Conservation (phyloP, 2,888 invertebrate genomes). For the Alsophila aescularia region DNA sequence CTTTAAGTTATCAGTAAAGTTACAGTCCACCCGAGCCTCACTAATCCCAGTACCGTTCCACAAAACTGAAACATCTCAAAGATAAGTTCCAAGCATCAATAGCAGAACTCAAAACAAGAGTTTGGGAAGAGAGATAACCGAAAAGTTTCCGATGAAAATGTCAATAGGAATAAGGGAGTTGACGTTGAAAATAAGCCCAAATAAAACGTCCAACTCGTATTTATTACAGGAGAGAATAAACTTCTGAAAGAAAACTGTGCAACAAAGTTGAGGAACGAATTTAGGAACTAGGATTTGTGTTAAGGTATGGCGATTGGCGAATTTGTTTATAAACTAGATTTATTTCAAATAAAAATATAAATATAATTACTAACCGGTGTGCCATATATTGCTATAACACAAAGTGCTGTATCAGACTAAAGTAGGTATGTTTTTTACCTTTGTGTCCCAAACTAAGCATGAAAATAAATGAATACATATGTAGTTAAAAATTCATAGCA, state of each 20-base stretch:
- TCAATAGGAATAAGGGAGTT: constrained; percentile 43
- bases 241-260: constrained; percentile 18
- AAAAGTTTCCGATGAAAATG: constrained; percentile 38
- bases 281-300: constrained; percentile 8
- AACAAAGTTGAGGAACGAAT: constrained; percentile 17
- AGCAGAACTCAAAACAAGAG: constrained; percentile 27
- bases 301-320: neutral
- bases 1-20: constrained; percentile 19
- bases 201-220: constrained; percentile 40
- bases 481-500: no score
- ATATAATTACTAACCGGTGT: no score
- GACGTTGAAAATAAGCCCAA: constrained; percentile 43
- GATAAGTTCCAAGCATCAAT: constrained; percentile 28
- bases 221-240: constrained; percentile 37
- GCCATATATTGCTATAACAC: no score
- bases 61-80: constrained; percentile 27
- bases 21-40: constrained; percentile 7
- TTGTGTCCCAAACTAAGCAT: no score
- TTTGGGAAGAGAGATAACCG: constrained; percentile 33
- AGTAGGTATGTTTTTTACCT: no score
- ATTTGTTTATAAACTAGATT: neutral
- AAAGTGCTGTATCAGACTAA: no score
- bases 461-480: no score
- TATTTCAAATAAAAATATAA: neutral
- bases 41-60: constrained; percentile 24